Conservation (phyloP, 2,113 vertebrate genomes). For the human region GRCh38 chr2:197382501-197383000, state of each 20-base stretch:
- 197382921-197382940: no score
- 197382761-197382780: not conserved
- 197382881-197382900: no score
- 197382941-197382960: no score
- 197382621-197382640: not conserved
- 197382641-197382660: not conserved
- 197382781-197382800: not conserved
- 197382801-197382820: not conserved
- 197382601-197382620: not conserved
- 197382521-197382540: not conserved
- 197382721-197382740: slow-evolving; percentile 21
- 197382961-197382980: no score
- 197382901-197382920: no score
- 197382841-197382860: slow-evolving; percentile 30
- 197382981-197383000: no score
- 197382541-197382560: not conserved
- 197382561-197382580: not conserved
- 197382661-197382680: not conserved
- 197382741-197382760: not conserved
- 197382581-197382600: no score
- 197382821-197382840: not conserved
- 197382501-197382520: not conserved
- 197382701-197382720: not conserved
- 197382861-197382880: not conserved
- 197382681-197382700: not conserved